Base-by-base conservation (phyloP, 2,888 invertebrate species). In the Cylindroiulus punctatus region DNA sequence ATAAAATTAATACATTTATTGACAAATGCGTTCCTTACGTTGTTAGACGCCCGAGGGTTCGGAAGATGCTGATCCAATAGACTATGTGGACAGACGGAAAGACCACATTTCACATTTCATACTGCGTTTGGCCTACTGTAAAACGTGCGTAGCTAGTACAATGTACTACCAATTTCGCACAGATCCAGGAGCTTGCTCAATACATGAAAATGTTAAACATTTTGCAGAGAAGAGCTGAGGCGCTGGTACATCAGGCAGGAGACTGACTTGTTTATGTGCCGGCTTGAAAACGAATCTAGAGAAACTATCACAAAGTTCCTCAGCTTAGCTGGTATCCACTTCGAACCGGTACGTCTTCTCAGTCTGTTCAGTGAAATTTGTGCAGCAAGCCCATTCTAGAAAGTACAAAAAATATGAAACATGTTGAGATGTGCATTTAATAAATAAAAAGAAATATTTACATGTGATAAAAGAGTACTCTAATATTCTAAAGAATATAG, bases 21-120 rank as follows among this genome's bases (percentile, higher is more conserved):
- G 7, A 17, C 3, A 65, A 22, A 65, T 65, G 22, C n/a, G 22
- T 26, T n/a, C 22, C 22, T 65, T n/a, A 8, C 87, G 88, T 85
- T 47, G 44, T n/a, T 40, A 85, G 85, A 85, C 57, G 7, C 65
- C 65, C 0, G 85, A 85, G 3, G 32, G 12, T 65, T 0, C 8
- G 8, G 65, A 76, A 0, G 32, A 76, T 19, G 86, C 88, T 32
- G 86, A 52, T 14, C 87, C 87, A 17, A 88, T 88, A n/a, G 87
- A 88, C 40, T 88, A 89, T 85, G 89, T 90, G 47, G 90, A 90
- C 10, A 88, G 90, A 82, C 88, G 90, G 44, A 89, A 90, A 88
- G 99, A 99, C 91, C 95, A 96, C 89, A 93, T 98, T 85, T 97
- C 98, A 0, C 99, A 99, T 91, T 98, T 96, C 90, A 96, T 98